Evolutionary conservation across 2,113 vertebrate genomes (phyloP), one percentile per base, ranked within the genome.

Genomic region (Neodontobutis hainanensis): DNA sequence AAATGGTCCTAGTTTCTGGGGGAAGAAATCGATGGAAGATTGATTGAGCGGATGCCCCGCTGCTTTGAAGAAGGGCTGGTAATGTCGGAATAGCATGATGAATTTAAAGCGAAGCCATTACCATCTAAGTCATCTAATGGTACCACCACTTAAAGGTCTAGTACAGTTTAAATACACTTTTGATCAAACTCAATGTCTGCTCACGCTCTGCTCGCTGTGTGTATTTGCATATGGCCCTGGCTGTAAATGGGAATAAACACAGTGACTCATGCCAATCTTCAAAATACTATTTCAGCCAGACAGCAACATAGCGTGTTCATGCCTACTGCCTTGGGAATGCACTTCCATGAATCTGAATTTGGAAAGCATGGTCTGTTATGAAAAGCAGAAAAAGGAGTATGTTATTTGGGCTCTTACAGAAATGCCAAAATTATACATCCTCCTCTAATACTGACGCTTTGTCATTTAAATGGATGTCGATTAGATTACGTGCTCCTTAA

Each of bases 11-110:
- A 27, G 46, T 68, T 47, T 64, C 27, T 4, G 12, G 32, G 2
- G n/a, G 15, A 38, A 60, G 38, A 42, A 62, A 75, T 80, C 58
- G 38, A 67, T 75, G n/a, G 1, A 27, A 32, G 56, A 68, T 48
- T 60, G 73, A 75, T 65, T 19, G 15, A 75, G 36, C 14, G 19
- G 46, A 32, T 43, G 11, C 1, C 64, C 57, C 16, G 56, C 35
- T 60, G 14, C 49, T 58, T 32, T 19, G 36, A 6, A 60, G 34
- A 32, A 53, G 12, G 51, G 53, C 51, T 36, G 69, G n/a, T 11
- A 16, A 57, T 60, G 16, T 58, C 40, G 12, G 59, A 68, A 69
- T 66, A 16, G 8, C n/a, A 0, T 16, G 5, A 12, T 46, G 42
- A 73, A 64, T 71, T 47, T 16, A 67, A 52, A 52, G 50, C 32